These are phyloP conservation scores for Sorex maritimensis DNA, from an alignment of 2,797 vertebrate species.

Conservation along the genomic window DNA sequence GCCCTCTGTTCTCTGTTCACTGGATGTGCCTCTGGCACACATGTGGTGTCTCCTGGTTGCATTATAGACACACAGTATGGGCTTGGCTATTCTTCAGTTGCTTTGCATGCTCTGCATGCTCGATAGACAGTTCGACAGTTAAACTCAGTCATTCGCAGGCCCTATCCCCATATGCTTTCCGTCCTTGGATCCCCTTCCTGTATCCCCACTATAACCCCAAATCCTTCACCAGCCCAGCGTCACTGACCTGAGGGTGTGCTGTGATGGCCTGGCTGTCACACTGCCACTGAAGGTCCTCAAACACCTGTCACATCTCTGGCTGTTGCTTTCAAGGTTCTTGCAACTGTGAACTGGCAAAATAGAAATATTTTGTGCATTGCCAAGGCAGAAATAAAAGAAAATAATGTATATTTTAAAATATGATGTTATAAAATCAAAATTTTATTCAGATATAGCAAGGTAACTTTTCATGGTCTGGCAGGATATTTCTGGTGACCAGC, in stretches of 20 bases:
- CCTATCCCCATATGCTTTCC: neutral
- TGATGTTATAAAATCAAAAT: too few species aligned
- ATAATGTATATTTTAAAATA: too few species aligned
- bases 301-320: neutral
- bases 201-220: neutral
- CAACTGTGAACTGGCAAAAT: neutral
- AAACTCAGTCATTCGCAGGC: neutral
- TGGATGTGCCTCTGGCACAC: neutral
- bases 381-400: too few species aligned
- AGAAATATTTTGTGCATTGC: too few species aligned
- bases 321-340: too few species aligned
- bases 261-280: neutral
- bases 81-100: neutral
- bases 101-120: neutral
- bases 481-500: too few species aligned
- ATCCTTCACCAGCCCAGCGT: neutral
- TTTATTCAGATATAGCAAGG: too few species aligned
- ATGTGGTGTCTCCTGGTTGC: neutral
- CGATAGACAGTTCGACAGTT: neutral
- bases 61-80: neutral
- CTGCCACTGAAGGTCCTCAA: neutral
- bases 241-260: conserved; percentile 26
- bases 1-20: neutral
- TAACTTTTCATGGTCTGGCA: too few species aligned
- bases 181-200: neutral